These are phyloP conservation scores for Melanocharis versteri DNA, from an alignment of 2,113 vertebrate genomes.

Conservation along the genomic window DNA sequence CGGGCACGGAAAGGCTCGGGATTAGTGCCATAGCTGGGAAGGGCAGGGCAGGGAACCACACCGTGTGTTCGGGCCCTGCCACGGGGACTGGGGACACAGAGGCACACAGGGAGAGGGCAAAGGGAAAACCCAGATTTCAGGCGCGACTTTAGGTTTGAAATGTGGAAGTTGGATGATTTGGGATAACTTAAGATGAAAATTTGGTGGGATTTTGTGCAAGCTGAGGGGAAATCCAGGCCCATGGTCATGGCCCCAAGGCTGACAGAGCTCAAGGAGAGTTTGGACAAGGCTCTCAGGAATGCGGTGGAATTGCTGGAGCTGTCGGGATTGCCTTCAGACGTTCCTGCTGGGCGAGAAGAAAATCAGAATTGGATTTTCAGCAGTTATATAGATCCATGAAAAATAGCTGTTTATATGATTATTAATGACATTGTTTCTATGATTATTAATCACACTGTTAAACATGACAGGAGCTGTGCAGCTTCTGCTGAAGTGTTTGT, in stretches of 20 bases:
- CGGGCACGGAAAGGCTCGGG: neutral
- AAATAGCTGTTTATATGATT: neutral
- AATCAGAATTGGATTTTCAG: neutral
- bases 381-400: neutral
- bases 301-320: neutral
- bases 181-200: too few species aligned
- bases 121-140: fast-evolving
- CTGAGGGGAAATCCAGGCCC: neutral
- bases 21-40: neutral
- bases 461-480: neutral
- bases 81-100: fast-evolving
- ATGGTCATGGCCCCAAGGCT: neutral
- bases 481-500: neutral
- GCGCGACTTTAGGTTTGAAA: fast-evolving
- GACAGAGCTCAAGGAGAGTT: neutral
- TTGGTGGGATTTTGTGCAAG: fast-evolving
- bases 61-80: fast-evolving
- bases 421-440: neutral
- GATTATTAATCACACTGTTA: neutral
- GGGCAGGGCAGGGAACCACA: neutral
- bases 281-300: neutral
- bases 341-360: neutral
- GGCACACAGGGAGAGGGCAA: fast-evolving
- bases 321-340: fast-evolving
- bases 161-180: fast-evolving